A percentile compares a stretch with the other conserved stretches of the same genome.
Evolutionary conservation across 2,113 vertebrate genomes (phyloP).

Genomic region (Xiphias gladius): DNA sequence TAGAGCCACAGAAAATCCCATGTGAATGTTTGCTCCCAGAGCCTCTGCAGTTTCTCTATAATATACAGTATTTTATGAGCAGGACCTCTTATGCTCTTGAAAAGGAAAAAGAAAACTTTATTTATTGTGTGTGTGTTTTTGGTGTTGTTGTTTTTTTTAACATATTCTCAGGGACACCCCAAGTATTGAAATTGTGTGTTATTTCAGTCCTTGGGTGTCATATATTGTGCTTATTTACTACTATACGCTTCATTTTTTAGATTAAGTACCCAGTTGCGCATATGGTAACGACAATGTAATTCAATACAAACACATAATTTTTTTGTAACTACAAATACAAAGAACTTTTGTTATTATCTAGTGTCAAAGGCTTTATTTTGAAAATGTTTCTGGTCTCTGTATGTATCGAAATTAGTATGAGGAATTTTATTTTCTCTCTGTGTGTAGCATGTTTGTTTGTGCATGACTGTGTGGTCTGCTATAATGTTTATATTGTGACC

Average conservation of each 20-base stretch:
- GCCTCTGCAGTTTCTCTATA: constrained; percentile 37
- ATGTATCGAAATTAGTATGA: constrained; percentile 16
- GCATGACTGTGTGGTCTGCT: constrained; percentile 38
- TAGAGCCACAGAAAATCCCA: constrained; percentile 69
- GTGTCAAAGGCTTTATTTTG: neutral
- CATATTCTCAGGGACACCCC: neutral
- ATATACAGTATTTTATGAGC: constrained; percentile 36
- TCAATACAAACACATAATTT: neutral
- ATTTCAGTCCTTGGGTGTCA: neutral
- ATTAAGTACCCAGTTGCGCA: neutral
- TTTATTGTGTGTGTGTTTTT: constrained; percentile 16
- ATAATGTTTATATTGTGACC: constrained; percentile 66
- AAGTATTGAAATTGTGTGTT: constrained; percentile 2
- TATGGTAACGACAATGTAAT: neutral
- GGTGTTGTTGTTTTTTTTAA: neutral
- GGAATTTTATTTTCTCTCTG: constrained; percentile 7
- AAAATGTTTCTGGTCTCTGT: neutral
- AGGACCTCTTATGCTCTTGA: constrained; percentile 11
- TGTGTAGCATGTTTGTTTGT: constrained; percentile 37
- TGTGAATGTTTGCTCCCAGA: constrained; percentile 56
- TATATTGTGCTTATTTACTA: neutral
- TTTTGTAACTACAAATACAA: constrained; percentile 15
- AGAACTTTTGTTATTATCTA: neutral
- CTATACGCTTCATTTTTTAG: neutral
- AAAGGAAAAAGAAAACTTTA: constrained; percentile 4